These are phyloP conservation scores for Amblyraja radiata DNA, from an alignment of 2,797 vertebrate species.

Conservation along the genomic window DNA sequence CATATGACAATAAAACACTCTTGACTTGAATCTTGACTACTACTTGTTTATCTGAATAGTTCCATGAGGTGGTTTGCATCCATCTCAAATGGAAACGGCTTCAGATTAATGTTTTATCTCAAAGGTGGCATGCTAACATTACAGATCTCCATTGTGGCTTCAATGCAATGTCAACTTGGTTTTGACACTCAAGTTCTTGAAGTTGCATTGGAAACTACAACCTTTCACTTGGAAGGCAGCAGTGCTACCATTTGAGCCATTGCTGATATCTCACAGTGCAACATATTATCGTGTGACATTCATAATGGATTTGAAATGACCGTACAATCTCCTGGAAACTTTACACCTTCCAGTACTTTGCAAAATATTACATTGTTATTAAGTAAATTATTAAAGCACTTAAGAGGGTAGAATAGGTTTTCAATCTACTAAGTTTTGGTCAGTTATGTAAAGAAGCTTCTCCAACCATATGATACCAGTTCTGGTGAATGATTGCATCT, in stretches of 20 bases:
- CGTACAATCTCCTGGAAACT: background rate
- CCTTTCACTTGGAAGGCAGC: background rate
- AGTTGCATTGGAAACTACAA: no score
- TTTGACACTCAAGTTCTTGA: background rate
- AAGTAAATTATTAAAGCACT: background rate
- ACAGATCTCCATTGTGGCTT: background rate
- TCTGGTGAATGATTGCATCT: background rate
- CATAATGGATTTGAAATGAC: background rate
- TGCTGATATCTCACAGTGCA: background rate
- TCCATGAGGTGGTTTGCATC: background rate
- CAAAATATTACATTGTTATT: background rate
- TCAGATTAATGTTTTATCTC: background rate
- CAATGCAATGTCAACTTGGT: no score
- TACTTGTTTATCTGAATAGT: background rate
- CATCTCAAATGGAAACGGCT: background rate
- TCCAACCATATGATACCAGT: background rate
- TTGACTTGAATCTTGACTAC: no score
- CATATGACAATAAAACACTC: no score
- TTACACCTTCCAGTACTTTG: background rate
- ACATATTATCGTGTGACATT: no score
- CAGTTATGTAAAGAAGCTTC: background rate
- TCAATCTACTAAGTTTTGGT: background rate
- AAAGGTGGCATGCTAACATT: background rate
- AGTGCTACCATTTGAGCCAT: background rate
- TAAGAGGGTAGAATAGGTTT: background rate